These are phyloP conservation scores for Scopus umbretta DNA, from an alignment of 2,113 vertebrate genomes.

Conservation along the genomic window DNA sequence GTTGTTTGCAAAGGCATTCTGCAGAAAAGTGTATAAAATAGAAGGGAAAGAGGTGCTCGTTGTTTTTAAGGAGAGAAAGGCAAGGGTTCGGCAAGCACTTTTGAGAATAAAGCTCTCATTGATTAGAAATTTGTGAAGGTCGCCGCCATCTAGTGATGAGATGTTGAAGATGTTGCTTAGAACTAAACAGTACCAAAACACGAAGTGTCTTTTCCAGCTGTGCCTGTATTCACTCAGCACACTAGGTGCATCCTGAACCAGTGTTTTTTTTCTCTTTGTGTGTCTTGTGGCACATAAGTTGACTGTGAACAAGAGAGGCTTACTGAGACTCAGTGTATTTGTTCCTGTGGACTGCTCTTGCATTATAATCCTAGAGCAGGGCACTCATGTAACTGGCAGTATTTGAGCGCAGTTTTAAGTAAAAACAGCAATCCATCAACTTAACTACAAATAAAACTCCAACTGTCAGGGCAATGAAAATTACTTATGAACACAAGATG, in stretches of 20 bases:
- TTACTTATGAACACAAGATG: background rate
- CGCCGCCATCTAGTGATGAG: conserved; percentile 74
- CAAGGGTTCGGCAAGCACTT: background rate
- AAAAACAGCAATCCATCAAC: background rate
- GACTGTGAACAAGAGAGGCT: background rate
- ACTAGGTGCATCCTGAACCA: background rate
- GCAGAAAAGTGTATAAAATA: background rate
- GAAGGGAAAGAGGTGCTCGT: background rate
- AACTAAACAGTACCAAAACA: background rate
- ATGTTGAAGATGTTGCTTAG: conserved; percentile 55
- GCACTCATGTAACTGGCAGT: background rate
- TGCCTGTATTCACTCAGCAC: background rate
- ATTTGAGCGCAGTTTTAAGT: background rate
- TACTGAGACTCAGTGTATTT: background rate
- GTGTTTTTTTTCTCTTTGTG: fast-evolving
- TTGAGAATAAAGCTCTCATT: background rate
- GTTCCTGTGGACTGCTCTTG: background rate
- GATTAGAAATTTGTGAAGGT: conserved; percentile 59
- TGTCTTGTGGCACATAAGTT: background rate
- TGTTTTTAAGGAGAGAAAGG: background rate
- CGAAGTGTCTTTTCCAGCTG: background rate
- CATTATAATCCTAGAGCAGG: background rate
- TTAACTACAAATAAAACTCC: background rate
- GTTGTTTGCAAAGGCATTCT: background rate
- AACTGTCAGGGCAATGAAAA: background rate